A percentile compares a stretch with the other conserved stretches of the same genome.
phyloP scores from a whole-genome alignment of 2,113 vertebrate genomes.

The Dendropsophus ebraccatus region DNA sequence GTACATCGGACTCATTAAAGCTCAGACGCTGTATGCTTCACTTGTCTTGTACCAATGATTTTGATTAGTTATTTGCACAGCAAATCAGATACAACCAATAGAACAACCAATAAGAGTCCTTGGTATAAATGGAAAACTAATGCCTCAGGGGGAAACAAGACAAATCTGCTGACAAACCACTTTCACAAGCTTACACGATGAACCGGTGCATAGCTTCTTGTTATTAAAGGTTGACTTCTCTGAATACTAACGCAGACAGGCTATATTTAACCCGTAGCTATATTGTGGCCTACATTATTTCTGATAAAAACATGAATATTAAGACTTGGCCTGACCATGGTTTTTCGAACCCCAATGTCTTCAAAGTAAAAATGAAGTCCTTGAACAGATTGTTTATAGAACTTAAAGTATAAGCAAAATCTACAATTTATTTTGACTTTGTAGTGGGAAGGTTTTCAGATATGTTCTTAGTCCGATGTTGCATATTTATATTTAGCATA shows the following conservation, averaged over 20 bases:
- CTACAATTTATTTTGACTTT: background rate
- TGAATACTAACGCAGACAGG: background rate
- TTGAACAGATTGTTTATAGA: background rate
- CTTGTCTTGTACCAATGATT: background rate
- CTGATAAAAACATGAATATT: background rate
- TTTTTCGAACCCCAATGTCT: background rate
- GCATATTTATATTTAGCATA: background rate
- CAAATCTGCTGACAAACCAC: background rate
- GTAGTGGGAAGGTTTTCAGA: background rate
- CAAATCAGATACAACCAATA: slow-evolving; percentile 14
- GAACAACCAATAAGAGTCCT: slow-evolving; percentile 1
- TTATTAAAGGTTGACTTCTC: slow-evolving; percentile 12
- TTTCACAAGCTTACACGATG: background rate
- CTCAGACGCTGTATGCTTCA: background rate
- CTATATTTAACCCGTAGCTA: background rate
- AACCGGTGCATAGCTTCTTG: background rate
- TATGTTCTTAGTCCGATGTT: background rate
- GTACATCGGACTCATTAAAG: slow-evolving; percentile 8
- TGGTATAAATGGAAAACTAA: slow-evolving; percentile 9
- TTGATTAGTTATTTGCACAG: background rate
- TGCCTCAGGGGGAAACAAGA: slow-evolving; percentile 18
- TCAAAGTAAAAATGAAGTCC: background rate
- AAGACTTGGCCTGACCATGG: background rate
- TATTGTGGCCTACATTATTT: background rate
- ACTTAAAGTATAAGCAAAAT: background rate